Evolutionary conservation across 1,140 invertebrate species (phyloP), one percentile per base, ranked within the genome.

Genomic region (Atta colombica): DNA sequence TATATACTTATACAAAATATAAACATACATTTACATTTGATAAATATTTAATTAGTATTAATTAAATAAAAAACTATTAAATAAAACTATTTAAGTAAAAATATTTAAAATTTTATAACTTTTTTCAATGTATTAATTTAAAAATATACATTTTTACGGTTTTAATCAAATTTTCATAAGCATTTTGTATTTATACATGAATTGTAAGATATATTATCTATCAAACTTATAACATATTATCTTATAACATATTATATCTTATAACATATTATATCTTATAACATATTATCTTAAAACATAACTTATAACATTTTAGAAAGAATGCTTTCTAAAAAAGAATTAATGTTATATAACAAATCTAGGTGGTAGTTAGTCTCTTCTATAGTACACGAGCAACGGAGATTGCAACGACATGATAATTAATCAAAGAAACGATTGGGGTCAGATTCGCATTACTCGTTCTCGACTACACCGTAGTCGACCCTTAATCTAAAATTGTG

Each of bases 341-440:
- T 51, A 78, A 35, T 78, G 14, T 58, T 45, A 71, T 1, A 31
- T 0, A 39, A 72, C 53, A 60, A 81, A 81, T 58, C 16, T 55
- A 28, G 35, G 45, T 58, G 2, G 16, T 18, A 53, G 35, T 69
- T 39, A 69, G 7, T 58, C 21, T 58, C 21, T 60, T 18, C 4
- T 7, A 25, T 31, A 12, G 5, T 14, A 14, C 28, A 21, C 7
- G n/a, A 31, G 28, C 28, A 31, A 35, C n/a, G 28, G 45, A 66
- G 61, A 35, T 66, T 80, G 55, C 45, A 35, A 14, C 7, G 77
- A 80, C n/a, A 53, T 49, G 61, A 68, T 80, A 80, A 80, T 80
- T 80, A 80, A 80, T 68, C 61, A 68, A 66, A 80, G 45, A 80
- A 80, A 16, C 16, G 78, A 81, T 81, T 53, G 65, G n/a, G 51